These are phyloP conservation scores for Melieria picta DNA, from an alignment of 2,888 invertebrate genomes.

Conservation along the genomic window DNA sequence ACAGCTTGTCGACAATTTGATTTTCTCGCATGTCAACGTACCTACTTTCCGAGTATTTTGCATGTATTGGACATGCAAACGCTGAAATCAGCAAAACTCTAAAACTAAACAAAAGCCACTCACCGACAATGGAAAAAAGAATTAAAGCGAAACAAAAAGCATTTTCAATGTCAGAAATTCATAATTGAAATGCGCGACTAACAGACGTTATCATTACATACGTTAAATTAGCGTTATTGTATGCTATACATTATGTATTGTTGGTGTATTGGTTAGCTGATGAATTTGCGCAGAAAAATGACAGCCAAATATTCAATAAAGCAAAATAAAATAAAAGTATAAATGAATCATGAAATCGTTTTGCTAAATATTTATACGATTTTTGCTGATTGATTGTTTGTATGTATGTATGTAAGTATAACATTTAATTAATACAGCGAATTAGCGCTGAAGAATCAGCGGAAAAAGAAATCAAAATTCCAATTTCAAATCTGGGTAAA, in stretches of 20 bases:
- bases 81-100: no score
- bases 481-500: slow-evolving; percentile 58
- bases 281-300: neutral
- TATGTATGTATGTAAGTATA: neutral
- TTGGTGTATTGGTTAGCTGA: neutral
- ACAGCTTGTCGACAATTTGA: no score
- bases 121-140: neutral
- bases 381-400: no score
- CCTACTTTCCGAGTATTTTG: no score
- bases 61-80: no score
- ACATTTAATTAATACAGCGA: slow-evolving; percentile 24
- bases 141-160: slow-evolving; percentile 8
- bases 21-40: no score
- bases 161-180: slow-evolving; percentile 17
- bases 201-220: neutral
- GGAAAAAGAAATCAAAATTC: slow-evolving; percentile 41
- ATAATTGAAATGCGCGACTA: neutral
- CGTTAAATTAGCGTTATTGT: no score
- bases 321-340: slow-evolving; percentile 5
- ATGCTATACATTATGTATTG: no score
- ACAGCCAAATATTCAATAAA: neutral
- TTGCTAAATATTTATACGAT: no score
- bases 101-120: no score
- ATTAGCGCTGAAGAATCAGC: slow-evolving; percentile 10
- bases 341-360: neutral